phyloP scores from a whole-genome alignment of 1,140 invertebrate species.

The Dendroctonus valens region DNA sequence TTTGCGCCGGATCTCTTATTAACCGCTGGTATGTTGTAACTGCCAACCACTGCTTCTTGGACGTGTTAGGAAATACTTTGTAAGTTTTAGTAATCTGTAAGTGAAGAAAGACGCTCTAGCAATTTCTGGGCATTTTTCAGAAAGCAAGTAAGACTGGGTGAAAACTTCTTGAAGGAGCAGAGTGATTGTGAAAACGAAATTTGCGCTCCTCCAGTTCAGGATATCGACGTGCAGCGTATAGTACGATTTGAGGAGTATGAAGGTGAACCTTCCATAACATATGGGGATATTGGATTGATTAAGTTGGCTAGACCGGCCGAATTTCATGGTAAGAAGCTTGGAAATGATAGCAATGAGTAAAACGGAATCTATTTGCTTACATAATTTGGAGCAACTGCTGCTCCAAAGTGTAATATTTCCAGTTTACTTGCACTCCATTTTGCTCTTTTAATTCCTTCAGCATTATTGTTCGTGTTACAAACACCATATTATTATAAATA shows the following conservation, averaged over 20 bases:
- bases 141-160: slow-evolving; percentile 57
- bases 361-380: no score
- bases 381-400: no score
- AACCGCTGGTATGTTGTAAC: slow-evolving; percentile 62
- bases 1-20: slow-evolving; percentile 66
- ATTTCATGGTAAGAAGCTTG: slow-evolving; percentile 45
- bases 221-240: slow-evolving; percentile 53
- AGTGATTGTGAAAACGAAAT: slow-evolving; percentile 58
- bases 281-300: slow-evolving; percentile 54
- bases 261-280: background rate
- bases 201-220: slow-evolving; percentile 59
- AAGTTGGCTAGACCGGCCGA: slow-evolving; percentile 51
- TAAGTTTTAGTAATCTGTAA: slow-evolving; percentile 10
- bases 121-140: slow-evolving; percentile 6
- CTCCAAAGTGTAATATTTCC: no score
- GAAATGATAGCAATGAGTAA: no score
- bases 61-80: slow-evolving; percentile 48
- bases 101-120: background rate
- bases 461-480: no score
- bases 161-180: slow-evolving; percentile 54
- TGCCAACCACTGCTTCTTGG: slow-evolving; percentile 64
- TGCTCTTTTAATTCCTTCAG: no score
- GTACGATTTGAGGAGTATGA: slow-evolving; percentile 52
- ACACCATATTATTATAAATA: no score
- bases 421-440: no score